These are phyloP conservation scores for Ptilonorhynchus violaceus DNA, from an alignment of 2,113 vertebrate genomes.

Conservation along the genomic window DNA sequence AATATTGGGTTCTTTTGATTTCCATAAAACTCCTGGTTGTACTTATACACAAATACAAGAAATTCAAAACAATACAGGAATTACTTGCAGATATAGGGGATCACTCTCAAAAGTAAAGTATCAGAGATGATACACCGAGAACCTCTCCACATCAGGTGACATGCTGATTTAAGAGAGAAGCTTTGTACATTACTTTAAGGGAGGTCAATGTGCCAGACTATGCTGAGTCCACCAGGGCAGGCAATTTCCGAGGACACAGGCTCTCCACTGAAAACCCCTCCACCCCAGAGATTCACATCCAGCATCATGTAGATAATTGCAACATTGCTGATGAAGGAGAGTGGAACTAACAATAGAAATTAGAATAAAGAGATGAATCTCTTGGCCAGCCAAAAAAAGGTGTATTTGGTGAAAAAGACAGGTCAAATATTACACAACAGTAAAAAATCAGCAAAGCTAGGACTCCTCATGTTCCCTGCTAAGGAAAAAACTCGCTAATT, in stretches of 20 bases:
- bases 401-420: not conserved
- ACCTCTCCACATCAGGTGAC: not conserved
- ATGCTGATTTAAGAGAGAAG: not conserved
- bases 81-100: not conserved
- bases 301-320: not conserved
- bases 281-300: not conserved
- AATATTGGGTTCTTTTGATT: not conserved
- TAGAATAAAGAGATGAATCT: not conserved
- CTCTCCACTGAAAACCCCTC: not conserved
- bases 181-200: not conserved
- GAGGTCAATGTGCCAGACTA: not conserved
- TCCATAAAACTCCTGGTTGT: not conserved
- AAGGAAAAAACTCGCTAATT: not conserved
- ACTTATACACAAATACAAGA: not conserved
- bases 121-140: not conserved
- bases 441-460: not conserved
- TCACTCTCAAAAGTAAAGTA: not conserved
- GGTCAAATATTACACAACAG: not conserved
- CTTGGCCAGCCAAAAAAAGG: not conserved
- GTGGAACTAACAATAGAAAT: not conserved
- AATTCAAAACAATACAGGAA: not conserved
- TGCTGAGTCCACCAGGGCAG: fast-evolving
- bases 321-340: not conserved
- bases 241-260: not conserved
- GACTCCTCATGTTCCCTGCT: not conserved